Evolutionary conservation across 2,888 invertebrate genomes (phyloP), one percentile per base, ranked within the genome.

Genomic region (Eupelmus urozonus): DNA sequence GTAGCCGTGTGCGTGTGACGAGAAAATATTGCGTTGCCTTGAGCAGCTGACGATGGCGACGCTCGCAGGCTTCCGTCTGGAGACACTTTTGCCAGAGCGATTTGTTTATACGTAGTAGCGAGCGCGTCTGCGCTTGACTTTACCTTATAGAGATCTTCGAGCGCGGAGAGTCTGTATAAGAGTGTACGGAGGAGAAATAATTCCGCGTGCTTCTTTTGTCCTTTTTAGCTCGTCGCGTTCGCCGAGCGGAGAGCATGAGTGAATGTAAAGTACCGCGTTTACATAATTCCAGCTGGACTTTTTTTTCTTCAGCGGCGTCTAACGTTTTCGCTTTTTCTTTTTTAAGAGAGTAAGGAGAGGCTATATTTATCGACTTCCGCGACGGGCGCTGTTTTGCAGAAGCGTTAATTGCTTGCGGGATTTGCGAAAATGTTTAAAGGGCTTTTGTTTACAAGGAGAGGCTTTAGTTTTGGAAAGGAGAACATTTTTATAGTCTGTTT

Each of bases 1-100:
- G 57, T 67, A n/a, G n/a, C 42, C 66, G 49, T 74, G n/a, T 78
- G 73, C 25, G 63, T 59, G 25, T 67, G 78, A 75, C 75, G 62
- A 75, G 76, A 66, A 79, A 79, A 79, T 79, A 76, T 76, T 18
- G 57, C 66, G 71, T 66, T 65, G 71, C 53, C 79, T 67, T 29
- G 69, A 70, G 74, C 69, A 69, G 78, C 78, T 70, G 74, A 74
- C 78, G 74, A n/a, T n/a, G n/a, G n/a, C n/a, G 13, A 34, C 62
- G 49, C 42, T 67, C 51, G n/a, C 25, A 40, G 16, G 49, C 27
- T 34, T 27, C 16, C 49, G 40, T 51, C n/a, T 20, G 20, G 53
- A 18, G 9, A 49, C n/a, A n/a, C n/a, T n/a, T n/a, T n/a, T n/a
- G n/a, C n/a, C n/a, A 49, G 51, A 53, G 67, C 67, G 67, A 78